Percentiles rank a stretch among this genome's conserved stretches.
These are phyloP conservation scores for Stenurella melanura DNA, from an alignment of 2,888 invertebrate species.

Conservation along the genomic window DNA sequence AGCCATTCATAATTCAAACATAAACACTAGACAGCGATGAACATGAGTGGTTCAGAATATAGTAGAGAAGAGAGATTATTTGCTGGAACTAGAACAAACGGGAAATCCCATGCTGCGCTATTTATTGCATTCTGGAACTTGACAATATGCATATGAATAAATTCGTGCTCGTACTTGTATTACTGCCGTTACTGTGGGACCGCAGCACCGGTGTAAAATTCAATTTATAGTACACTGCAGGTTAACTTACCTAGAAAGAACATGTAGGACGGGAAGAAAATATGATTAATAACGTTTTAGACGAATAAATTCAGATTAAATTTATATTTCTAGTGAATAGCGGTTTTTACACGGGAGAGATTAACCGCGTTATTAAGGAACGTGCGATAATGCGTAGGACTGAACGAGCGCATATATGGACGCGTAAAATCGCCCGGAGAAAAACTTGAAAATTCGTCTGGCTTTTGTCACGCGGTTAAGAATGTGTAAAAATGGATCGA, in stretches of 20 bases:
- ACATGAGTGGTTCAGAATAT: slow-evolving; percentile 3
- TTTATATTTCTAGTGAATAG: no score
- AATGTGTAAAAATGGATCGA: no score
- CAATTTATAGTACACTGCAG: slow-evolving; percentile 37
- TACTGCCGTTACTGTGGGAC: slow-evolving; percentile 46
- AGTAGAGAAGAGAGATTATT: neutral
- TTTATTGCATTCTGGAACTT: slow-evolving; percentile 47
- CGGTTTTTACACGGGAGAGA: no score
- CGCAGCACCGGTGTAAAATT: slow-evolving; percentile 39
- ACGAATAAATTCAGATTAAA: no score
- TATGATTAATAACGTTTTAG: no score
- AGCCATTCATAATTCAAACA: neutral
- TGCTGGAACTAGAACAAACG: slow-evolving; percentile 19
- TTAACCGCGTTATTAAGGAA: no score
- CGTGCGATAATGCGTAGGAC: no score
- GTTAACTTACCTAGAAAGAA: neutral
- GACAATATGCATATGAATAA: slow-evolving; percentile 48
- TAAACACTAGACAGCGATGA: neutral
- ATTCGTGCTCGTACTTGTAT: slow-evolving; percentile 40
- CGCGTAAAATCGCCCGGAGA: no score
- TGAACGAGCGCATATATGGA: no score
- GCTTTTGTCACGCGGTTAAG: no score
- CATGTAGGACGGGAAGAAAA: neutral
- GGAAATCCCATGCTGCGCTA: slow-evolving; percentile 44
- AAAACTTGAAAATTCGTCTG: no score